Evolutionary conservation across 2,113 vertebrate species (phyloP), one percentile per base, ranked within the genome.

Genomic region (Eupsittula cactorum): DNA sequence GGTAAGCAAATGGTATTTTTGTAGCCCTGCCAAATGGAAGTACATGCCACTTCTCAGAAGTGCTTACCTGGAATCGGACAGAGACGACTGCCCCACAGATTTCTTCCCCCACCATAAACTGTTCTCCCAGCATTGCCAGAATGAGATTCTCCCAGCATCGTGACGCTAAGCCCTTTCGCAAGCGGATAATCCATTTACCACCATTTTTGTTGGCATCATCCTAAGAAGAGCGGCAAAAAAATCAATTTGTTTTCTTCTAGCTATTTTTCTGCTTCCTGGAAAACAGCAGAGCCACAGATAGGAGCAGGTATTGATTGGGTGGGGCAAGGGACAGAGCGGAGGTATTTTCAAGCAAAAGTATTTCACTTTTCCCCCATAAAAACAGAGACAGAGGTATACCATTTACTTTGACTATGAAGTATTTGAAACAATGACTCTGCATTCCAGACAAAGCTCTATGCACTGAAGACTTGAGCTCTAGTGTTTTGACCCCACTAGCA

Each of bases 181-280:
- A 97, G 41, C 98, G 98, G 92, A 98, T 98, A 88, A 98, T 98
- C 98, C 98, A 98, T 95, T 98, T 98, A 93, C 98, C 98, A 29
- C 98, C 98, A 68, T 98, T 98, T 97, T 98, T 98, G 97, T 98
- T 98, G 93, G 98, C 98, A 93, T 98, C 98, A n/a, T 98, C 98
- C 98, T 98, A 94, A 31, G 69, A 85, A 95, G 81, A 97, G 21
- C 55, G 47, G 35, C 35, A 60, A 97, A 60, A 44, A 93, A 80
- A 92, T 87, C 6, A 1, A 96, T 94, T 95, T 91, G 70, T 92
- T 95, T 94, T 82, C 91, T 91, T 59, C 65, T 16, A 92, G 55
- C 59, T 90, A 41, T 82, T 95, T 88, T 93, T 71, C 71, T 93
- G 39, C 86, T 83, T 94, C 37, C 18, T 28, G 53, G 20, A 87